Evolutionary conservation across 2,113 vertebrate species (phyloP), one percentile per base, ranked within the genome.

Genomic region (Xyliphius kryptos): DNA sequence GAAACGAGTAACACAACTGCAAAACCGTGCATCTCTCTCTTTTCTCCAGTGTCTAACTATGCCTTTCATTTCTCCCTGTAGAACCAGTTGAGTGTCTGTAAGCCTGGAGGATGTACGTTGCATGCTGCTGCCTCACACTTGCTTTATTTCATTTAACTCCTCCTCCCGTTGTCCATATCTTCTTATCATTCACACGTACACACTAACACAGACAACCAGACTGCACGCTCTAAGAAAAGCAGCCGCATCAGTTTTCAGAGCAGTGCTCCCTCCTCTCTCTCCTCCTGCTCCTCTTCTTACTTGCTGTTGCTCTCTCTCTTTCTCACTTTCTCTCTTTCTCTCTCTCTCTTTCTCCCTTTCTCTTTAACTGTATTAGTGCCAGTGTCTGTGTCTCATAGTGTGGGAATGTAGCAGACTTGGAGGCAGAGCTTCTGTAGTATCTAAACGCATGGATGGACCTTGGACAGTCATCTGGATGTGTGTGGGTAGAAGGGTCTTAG

Each of bases 391-490:
- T 76, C 80, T 77, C 77, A 74, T 81, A 86, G 79, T 86, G 85
- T 83, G 83, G 83, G 83, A 88, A 87, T 88, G 86, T 83, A 85
- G 80, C 64, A 71, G 66, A 78, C n/a, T n/a, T n/a, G n/a, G n/a
- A n/a, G n/a, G 63, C 69, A 78, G 78, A 75, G 77, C 82, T 54
- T 19, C 51, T 44, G 53, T 64, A 63, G 49, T 63, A 41, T 57
- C 61, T 53, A 63, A 53, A 56, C 60, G 49, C 55, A 49, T 67
- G 68, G 69, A 67, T 47, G 68, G 63, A 72, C 74, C 67, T 57
- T 44, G 50, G 49, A 57, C 50, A 67, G 21, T 67, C 17, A 26
- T 43, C 61, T 36, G 64, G 59, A 59, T 54, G 70, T 68, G 49
- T 67, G 55, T 71, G 37, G 73, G 65, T 71, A 66, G 60, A n/a